Evolutionary conservation across 2,888 invertebrate species (phyloP).

Genomic region (Branchellion lobata): DNA sequence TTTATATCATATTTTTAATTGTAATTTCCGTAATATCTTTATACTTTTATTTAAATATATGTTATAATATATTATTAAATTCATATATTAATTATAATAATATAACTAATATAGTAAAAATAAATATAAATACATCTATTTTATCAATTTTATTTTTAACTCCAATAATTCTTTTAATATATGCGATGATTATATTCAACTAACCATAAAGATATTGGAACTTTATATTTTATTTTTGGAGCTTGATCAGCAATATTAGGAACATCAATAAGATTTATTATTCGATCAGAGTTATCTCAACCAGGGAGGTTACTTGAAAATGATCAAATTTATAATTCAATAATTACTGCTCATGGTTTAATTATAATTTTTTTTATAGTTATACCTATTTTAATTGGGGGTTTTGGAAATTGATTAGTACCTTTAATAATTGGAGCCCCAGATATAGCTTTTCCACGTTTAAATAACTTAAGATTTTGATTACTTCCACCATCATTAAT

Average conservation of each 20-base stretch:
- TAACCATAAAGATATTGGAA: constrained; percentile 75
- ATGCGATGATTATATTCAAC: constrained; percentile 69
- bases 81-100: not conserved
- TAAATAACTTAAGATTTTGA: constrained; percentile 84
- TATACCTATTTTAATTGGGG: constrained; percentile 67
- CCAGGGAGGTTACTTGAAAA: constrained; percentile 72
- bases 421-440: constrained; percentile 76
- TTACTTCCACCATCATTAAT: constrained; percentile 72
- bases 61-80: constrained; percentile 33
- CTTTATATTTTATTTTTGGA: constrained; percentile 69
- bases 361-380: constrained; percentile 79
- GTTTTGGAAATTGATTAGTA: constrained; percentile 80
- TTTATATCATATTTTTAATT: constrained; percentile 37
- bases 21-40: constrained; percentile 47
- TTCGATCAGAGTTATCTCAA: constrained; percentile 58
- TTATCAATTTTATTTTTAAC: not conserved
- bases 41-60: constrained; percentile 49
- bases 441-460: constrained; percentile 79
- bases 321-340: constrained; percentile 77
- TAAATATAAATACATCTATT: not conserved
- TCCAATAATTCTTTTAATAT: constrained; percentile 27
- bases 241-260: constrained; percentile 72
- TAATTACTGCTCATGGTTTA: constrained; percentile 78
- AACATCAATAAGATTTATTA: constrained; percentile 73
- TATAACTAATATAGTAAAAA: not conserved